phyloP scores from a whole-genome alignment of 2,113 vertebrate genomes.

The Sphyrna mokarran region DNA sequence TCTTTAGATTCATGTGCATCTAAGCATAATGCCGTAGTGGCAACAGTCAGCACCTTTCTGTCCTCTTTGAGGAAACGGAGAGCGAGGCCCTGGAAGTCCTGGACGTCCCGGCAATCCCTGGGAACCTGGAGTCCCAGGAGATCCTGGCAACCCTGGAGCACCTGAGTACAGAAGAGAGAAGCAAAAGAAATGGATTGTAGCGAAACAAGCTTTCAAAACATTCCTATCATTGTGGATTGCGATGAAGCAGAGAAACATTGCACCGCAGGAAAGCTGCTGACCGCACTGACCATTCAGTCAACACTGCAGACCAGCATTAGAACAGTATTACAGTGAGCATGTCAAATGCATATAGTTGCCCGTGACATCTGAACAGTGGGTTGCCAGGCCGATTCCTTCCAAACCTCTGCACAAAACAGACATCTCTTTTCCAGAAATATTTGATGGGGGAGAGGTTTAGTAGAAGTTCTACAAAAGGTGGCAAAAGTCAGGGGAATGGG shows the following conservation, averaged over 20 bases:
- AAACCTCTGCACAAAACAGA: background rate
- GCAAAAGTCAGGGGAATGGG: background rate
- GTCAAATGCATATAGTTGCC: background rate
- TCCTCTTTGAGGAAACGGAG: conserved; percentile 58
- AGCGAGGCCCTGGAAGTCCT: conserved; percentile 61
- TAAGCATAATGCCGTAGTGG: background rate
- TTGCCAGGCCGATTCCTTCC: background rate
- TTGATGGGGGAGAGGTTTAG: background rate
- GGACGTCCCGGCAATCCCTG: conserved; percentile 60
- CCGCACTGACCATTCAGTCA: background rate
- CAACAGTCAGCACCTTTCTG: conserved; percentile 61
- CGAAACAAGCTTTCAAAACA: background rate
- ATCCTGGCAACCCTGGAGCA: conserved; percentile 11
- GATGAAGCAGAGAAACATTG: background rate
- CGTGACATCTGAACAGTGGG: background rate
- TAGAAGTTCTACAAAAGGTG: background rate
- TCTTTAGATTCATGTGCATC: too few species aligned
- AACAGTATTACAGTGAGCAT: background rate
- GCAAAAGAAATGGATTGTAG: background rate
- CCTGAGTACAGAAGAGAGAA: background rate
- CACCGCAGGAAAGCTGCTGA: background rate
- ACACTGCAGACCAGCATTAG: background rate
- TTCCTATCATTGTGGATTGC: background rate
- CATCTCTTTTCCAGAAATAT: background rate
- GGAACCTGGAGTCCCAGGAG: conserved; percentile 66